A percentile compares a stretch with the other conserved stretches of the same genome.
These are phyloP conservation scores for Tenthredo amoena DNA, from an alignment of 2,888 invertebrate genomes.

Conservation along the genomic window DNA sequence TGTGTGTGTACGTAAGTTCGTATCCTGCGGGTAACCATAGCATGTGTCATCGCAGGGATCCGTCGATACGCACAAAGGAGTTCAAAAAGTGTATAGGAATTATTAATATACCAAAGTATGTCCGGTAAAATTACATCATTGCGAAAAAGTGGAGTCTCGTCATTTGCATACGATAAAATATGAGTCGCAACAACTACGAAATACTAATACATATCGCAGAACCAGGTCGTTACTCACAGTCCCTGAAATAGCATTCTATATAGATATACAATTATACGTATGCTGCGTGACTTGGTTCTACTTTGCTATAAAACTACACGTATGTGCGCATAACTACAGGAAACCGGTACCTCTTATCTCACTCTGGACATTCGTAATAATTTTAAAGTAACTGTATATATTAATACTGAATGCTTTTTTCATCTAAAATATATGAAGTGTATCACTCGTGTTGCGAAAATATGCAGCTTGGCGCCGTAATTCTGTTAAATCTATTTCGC, in stretches of 20 bases:
- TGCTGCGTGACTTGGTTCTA: background rate
- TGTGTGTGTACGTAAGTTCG: background rate
- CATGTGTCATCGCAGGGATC: background rate
- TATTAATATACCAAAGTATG: background rate
- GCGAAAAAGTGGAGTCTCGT: background rate
- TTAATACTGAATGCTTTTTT: background rate
- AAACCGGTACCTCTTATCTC: conserved; percentile 24
- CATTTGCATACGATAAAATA: background rate
- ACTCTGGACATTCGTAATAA: background rate
- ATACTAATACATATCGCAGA: background rate
- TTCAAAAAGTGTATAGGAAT: background rate
- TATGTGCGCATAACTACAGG: background rate
- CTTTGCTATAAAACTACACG: background rate
- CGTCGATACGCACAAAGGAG: background rate
- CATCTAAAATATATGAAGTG: background rate
- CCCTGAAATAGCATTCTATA: conserved; percentile 13
- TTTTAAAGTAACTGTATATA: background rate
- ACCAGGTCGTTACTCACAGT: conserved; percentile 13
- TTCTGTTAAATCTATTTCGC: background rate
- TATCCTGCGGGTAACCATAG: background rate
- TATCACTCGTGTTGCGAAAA: background rate
- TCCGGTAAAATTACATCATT: background rate
- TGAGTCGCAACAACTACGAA: background rate
- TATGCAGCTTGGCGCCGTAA: background rate
- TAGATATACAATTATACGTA: too few relatives aligned